Percentiles rank a stretch among this genome's conserved stretches.
Conservation (phyloP, 1,140 invertebrate genomes). For the Palaemon carinicauda region DNA sequence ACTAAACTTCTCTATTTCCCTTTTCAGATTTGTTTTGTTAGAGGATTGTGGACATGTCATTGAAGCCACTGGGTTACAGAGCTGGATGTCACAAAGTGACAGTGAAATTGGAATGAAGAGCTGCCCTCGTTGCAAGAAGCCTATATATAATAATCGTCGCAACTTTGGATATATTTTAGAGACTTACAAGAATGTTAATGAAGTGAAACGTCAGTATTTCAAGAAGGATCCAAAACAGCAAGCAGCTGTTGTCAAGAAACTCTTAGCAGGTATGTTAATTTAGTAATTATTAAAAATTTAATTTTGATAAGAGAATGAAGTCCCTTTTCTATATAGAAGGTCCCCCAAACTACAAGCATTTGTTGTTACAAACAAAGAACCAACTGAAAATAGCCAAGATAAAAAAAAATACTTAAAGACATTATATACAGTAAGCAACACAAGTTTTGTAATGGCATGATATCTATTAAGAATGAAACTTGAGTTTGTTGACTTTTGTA, state of each 20-base stretch:
- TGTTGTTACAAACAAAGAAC: constrained; percentile 26
- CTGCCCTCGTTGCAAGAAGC: constrained; percentile 74
- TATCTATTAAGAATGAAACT: too few species aligned
- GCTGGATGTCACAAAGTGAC: constrained; percentile 65
- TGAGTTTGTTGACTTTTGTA: too few species aligned
- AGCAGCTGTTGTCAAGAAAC: too few species aligned
- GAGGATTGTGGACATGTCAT: constrained; percentile 74
- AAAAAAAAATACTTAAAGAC: too few species aligned
- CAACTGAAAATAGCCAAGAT: constrained; percentile 3
- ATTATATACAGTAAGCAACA: too few species aligned
- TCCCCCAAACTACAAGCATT: background rate
- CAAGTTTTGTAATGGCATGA: too few species aligned
- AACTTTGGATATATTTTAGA: constrained; percentile 72
- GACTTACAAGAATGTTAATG: constrained; percentile 68
- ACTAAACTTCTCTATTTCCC: too few species aligned
- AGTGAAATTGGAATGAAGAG: constrained; percentile 68
- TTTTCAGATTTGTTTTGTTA: constrained; percentile 70
- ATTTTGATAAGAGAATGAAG: too few species aligned
- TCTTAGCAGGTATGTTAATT: too few species aligned
- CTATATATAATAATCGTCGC: constrained; percentile 70
- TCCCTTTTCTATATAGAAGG: too few species aligned
- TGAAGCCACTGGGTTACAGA: constrained; percentile 64
- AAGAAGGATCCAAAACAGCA: background rate
- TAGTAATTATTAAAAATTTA: too few species aligned
- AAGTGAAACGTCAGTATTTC: constrained; percentile 67